A percentile compares a stretch with the other conserved stretches of the same genome.
phyloP scores from a whole-genome alignment of 1,140 invertebrate species.

The Matsumurasca onukii region DNA sequence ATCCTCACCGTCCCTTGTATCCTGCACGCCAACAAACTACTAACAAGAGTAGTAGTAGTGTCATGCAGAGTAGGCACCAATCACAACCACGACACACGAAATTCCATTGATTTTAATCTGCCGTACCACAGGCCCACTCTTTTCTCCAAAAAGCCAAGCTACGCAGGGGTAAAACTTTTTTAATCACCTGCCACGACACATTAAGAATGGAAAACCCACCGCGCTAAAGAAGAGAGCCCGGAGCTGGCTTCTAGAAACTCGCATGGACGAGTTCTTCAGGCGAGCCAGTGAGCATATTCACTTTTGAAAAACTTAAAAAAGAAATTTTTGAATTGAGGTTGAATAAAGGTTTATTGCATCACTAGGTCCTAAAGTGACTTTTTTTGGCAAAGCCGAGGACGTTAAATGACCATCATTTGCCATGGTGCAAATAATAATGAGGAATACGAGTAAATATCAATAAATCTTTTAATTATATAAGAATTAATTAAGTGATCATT shows the following conservation, averaged over 20 bases:
- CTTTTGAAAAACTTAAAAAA: neutral
- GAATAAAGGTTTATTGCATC: too few species aligned
- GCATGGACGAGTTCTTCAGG: constrained; percentile 10
- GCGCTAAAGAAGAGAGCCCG: constrained; percentile 28
- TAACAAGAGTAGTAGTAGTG: too few species aligned
- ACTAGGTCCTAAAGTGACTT: too few species aligned
- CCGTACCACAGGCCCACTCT: neutral
- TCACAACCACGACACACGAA: neutral
- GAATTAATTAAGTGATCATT: too few species aligned
- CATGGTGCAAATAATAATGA: too few species aligned
- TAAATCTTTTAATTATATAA: too few species aligned
- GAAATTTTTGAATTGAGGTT: too few species aligned
- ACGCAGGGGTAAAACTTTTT: constrained; percentile 1
- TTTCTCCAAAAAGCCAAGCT: neutral
- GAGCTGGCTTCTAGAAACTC: constrained; percentile 29
- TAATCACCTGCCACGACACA: neutral
- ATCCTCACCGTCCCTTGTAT: neutral
- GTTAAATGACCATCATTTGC: too few species aligned
- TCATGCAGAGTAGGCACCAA: neutral
- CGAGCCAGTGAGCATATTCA: neutral
- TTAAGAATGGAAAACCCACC: neutral
- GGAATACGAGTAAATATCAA: too few species aligned
- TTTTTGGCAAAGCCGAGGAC: too few species aligned
- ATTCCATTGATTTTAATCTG: neutral
- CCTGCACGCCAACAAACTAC: neutral